A percentile compares a stretch with the other conserved stretches of the same genome.
phyloP scores from a whole-genome alignment of 2,113 vertebrate species.

The Zosterops pallidus region DNA sequence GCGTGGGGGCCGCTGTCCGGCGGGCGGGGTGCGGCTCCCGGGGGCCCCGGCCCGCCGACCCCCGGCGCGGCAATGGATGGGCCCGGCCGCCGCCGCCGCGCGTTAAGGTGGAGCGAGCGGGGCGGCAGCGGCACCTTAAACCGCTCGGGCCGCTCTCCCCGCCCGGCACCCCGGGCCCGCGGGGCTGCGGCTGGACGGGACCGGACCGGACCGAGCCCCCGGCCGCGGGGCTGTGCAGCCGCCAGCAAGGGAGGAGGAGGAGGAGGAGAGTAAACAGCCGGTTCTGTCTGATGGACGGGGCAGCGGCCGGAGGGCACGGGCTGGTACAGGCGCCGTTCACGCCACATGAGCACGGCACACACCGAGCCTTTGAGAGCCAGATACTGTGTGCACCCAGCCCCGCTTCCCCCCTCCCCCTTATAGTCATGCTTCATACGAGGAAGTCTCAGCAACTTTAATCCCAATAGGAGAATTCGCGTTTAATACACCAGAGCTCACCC shows the following conservation, averaged over 20 bases:
- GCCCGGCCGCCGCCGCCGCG: too few species aligned
- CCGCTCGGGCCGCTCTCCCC: background rate
- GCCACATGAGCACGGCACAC: background rate
- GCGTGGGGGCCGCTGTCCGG: too few species aligned
- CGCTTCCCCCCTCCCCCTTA: too few species aligned
- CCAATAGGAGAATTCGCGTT: too few species aligned
- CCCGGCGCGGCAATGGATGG: too few species aligned
- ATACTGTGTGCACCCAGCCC: fast-evolving
- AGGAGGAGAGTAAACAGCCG: background rate
- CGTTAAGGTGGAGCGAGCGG: background rate
- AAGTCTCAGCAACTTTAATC: background rate
- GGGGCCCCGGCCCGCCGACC: too few species aligned
- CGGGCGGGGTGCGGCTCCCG: too few species aligned
- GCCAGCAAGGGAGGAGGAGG: background rate
- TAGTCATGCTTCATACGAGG: fast-evolving
- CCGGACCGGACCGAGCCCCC: background rate
- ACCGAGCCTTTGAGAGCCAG: background rate
- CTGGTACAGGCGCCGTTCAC: fast-evolving
- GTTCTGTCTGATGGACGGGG: background rate
- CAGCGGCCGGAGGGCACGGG: background rate
- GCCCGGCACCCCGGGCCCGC: background rate
- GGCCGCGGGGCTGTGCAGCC: background rate
- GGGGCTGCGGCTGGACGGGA: background rate
- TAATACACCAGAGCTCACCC: too few species aligned
- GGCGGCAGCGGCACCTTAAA: conserved; percentile 18